A percentile compares a stretch with the other conserved stretches of the same genome.
phyloP scores from a whole-genome alignment of 2,888 invertebrate species.

The Tryphoninae sp. region DNA sequence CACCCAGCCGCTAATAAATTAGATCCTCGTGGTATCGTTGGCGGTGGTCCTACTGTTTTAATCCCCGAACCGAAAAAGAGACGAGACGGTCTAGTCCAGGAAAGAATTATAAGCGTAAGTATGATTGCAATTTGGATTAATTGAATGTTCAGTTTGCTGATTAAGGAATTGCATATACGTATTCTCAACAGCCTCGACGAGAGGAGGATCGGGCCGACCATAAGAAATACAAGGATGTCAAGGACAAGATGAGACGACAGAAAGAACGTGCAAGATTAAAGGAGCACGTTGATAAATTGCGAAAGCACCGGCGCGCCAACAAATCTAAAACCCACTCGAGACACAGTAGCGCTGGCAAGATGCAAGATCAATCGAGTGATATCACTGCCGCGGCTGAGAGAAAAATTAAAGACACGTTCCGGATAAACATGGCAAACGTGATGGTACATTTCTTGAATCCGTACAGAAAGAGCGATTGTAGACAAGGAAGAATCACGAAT shows the following conservation, averaged over 20 bases:
- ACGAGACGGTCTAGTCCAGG: constrained; percentile 84
- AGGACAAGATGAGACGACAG: constrained; percentile 88
- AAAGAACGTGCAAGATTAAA: constrained; percentile 84
- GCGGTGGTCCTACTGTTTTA: constrained; percentile 48
- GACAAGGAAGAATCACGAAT: constrained; percentile 91
- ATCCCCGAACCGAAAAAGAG: constrained; percentile 79
- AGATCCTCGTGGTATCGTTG: constrained; percentile 58
- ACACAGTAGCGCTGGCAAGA: constrained; percentile 71
- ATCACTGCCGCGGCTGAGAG: constrained; percentile 84
- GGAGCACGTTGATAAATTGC: constrained; percentile 81
- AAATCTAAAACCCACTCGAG: constrained; percentile 77
- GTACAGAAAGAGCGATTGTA: constrained; percentile 92
- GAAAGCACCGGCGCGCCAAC: constrained; percentile 79
- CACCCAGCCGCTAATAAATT: constrained; percentile 61
- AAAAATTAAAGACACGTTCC: constrained; percentile 93
- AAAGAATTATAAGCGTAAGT: constrained; percentile 86
- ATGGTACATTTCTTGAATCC: constrained; percentile 94
- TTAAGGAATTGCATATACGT: neutral
- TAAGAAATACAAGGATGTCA: constrained; percentile 90
- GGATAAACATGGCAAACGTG: constrained; percentile 89
- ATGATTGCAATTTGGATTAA: constrained; percentile 6
- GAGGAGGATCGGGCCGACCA: constrained; percentile 90
- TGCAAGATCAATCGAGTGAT: constrained; percentile 81
- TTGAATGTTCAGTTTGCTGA: no score
- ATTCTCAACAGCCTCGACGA: constrained; percentile 87